Evolutionary conservation across 2,113 vertebrate species (phyloP), one percentile per base, ranked within the genome.

Genomic region (Ancistrus triradiatus): DNA sequence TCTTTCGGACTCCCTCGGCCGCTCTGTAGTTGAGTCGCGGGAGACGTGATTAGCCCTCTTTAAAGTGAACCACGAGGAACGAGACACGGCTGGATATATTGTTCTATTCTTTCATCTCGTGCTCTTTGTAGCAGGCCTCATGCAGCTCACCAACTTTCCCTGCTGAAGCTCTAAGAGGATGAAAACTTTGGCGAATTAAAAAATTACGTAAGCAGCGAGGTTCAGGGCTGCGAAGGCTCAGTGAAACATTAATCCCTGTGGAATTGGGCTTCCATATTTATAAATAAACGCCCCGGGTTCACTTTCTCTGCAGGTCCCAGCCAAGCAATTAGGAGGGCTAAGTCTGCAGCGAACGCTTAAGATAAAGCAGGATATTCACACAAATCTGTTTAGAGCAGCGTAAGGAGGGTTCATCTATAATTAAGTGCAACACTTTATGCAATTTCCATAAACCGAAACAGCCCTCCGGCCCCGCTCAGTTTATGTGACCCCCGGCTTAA

Each of bases 251-350:
- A 15, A 40, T 57, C 66, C 46, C 51, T 9, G 21, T 15, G 22
- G 28, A 59, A 35, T 8, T 6, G 53, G 19, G 47, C 37, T 55
- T 72, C 27, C 48, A 74, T 61, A 59, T 74, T 63, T 70, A 57
- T 63, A 67, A 62, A 74, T 51, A 51, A 51, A 66, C 51, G 51
- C 37, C 67, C 42, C 27, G 25, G 52, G 62, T 58, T 60, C 47
- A 63, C 22, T 63, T 67, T 74, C 56, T 66, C 44, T 31, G 17
- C 38, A 15, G 28, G 62, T 61, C 50, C 46, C 50, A 58, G 28
- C 58, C 49, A 28, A 62, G 46, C 51, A 62, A 59, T 67, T 65
- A 66, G 28, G 9, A 18, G 46, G 47, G 27, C n/a, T 56, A 48
- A 37, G 24, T 18, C 37, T 61, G 15, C n/a, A 4, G 2, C 37